Evolutionary conservation across 2,797 vertebrate genomes (phyloP), one percentile per base, ranked within the genome.

Genomic region (Apodemus agrarius): DNA sequence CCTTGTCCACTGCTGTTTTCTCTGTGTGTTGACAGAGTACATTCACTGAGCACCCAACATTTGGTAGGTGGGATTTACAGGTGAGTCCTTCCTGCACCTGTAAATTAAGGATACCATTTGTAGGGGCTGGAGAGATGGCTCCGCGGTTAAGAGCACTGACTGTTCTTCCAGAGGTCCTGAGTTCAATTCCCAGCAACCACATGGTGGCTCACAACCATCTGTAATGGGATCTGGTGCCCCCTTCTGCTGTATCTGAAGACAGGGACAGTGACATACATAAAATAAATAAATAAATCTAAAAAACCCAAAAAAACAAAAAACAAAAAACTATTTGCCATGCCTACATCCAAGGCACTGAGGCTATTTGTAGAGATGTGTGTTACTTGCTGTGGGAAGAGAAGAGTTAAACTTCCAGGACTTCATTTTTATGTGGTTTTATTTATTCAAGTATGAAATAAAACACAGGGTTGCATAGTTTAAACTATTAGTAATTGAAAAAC

Each of bases 341-440:
- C 31, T 94, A 65, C 22, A 75, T 93, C 6, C 6, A 67, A 96
- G 91, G 40, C 1, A 3, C 49, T 65, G 31, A 85, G 46, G 31
- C 78, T 46, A 46, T 13, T 87, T 26, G 78, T 31, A 69, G 34
- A 87, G 34, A 9, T 78, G 6, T 63, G 40, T 89, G 34, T 89
- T 46, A 57, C 16, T 82, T 89, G 26, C 52, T 49, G 21, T 91
- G 90, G 74, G 46, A 63, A 65, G 90, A 37, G 1, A 74, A 72
- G 76, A 90, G 34, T 82, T 87, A 67, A 46, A 57, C 54, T 84
- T 82, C 75, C 43, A 82, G 59, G 49, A 54, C 80, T 89, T 89
- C 22, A 49, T 46, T 94, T 80, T 81, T 74, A 63, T 81, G 29
- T 91, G 76, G 63, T 78, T 94, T 94, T 91, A 31, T 88, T 40